phyloP scores from a whole-genome alignment of 2,113 vertebrate species.

The Stomatorhinus ivindoensis region DNA sequence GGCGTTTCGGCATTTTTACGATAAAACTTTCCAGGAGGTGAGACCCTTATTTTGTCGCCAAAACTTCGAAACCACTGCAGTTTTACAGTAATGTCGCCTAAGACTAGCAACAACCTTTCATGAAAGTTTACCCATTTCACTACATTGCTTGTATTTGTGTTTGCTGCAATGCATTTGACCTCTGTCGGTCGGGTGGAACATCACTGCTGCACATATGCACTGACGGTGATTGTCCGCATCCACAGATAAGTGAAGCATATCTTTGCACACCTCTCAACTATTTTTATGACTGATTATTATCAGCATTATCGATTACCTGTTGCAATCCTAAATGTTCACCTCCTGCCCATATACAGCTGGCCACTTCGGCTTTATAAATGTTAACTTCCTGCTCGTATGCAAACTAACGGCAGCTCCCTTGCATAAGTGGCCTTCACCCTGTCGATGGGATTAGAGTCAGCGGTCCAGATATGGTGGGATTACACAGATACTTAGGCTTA shows the following conservation, averaged over 20 bases:
- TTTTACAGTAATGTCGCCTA: not conserved
- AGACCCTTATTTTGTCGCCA: no score
- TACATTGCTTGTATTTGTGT: no score
- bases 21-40: no score
- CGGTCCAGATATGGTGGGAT: constrained; percentile 45
- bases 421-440: constrained; percentile 27
- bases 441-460: constrained; percentile 37
- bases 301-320: not conserved
- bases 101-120: no score
- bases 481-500: constrained; percentile 58
- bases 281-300: not conserved
- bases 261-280: not conserved
- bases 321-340: not conserved
- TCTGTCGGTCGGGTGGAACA: no score
- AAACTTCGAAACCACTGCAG: no score
- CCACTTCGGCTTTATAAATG: not conserved
- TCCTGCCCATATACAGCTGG: not conserved
- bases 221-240: not conserved
- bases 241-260: not conserved
- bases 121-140: no score
- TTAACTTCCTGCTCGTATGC: constrained; percentile 15
- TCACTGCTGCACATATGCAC: no score
- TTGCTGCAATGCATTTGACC: no score
- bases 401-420: constrained; percentile 39
- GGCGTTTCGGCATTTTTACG: no score